Evolutionary conservation across 64 coral and sea anemone genomes (phyloP), one percentile per base, ranked within the genome.

Genomic region (Porites lutea): DNA sequence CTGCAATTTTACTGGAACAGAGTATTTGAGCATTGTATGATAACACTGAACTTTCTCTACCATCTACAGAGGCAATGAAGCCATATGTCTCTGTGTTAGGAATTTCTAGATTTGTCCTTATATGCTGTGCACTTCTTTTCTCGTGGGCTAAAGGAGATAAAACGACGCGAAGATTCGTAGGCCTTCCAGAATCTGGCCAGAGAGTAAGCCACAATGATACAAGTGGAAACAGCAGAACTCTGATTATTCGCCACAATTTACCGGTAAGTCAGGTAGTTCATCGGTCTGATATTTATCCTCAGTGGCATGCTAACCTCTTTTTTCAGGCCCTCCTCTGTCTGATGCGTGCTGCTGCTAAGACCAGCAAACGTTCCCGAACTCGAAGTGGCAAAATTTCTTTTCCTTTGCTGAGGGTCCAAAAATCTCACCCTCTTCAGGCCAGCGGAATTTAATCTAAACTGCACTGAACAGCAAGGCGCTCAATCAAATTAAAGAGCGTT

Each of bases 161-260:
- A 69, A 52, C 62, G 6, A 18, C 18, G 2, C 81, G 47, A 49
- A 50, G 61, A 52, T 84, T 84, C 8, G 14, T 51, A 4, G 81
- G 81, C 18, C 63, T 84, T 27, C 81, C 81, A 45, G 81, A 84
- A 84, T 21, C 63, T 69, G 63, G 63, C 46, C 60, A 67, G 14
- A 84, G 62, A 69, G 47, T 84, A 1, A 67, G 69, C 18, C 52
- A 51, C 81, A 84, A 65, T 51, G 65, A 84, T 20, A 43, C 64
- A 66, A 69, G 61, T 3, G 81, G 52, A 2, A 49, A 68, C 37
- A 84, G 8, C 81, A 87, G 54, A 61, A 87, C 91, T n/a, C 14
- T 92, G 43, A 79, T 73, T n/a, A 77, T 92, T 66, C 72, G 91
- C 6, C 82, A 92, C 75, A 59, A 87, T 50, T 81, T 92, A 54